A percentile compares a stretch with the other conserved stretches of the same genome.
Evolutionary conservation across 2,888 invertebrate genomes (phyloP).

Genomic region (Pheosia gnoma): DNA sequence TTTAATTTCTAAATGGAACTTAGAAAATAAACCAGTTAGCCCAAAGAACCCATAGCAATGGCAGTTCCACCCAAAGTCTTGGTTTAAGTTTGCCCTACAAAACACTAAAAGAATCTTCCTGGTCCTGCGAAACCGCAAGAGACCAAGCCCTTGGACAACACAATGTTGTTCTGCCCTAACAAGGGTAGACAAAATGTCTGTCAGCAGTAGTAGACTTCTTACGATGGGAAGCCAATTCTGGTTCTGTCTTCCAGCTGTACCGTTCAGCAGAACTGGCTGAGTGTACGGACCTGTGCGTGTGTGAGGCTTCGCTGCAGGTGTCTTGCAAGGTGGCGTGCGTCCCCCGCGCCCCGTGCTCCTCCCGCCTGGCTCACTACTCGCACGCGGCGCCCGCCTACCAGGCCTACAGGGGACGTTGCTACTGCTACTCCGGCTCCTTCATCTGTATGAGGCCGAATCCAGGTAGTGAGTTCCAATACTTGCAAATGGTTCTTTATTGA

Average conservation of each 20-base stretch:
- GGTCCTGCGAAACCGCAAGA: no score
- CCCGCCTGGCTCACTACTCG: constrained; percentile 94
- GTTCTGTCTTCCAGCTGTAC: constrained; percentile 85
- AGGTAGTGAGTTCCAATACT: constrained; percentile 45
- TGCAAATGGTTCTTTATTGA: neutral
- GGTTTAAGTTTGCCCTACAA: no score
- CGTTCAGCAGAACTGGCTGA: constrained; percentile 92
- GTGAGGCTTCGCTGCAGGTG: constrained; percentile 89
- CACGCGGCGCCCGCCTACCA: constrained; percentile 96
- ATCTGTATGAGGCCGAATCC: constrained; percentile 94
- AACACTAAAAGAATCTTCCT: no score
- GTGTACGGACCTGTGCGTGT: constrained; percentile 95
- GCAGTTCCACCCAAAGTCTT: no score
- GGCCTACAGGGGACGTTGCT: constrained; percentile 94
- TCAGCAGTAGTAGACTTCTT: no score
- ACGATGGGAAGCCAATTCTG: no score
- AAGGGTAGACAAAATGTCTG: no score
- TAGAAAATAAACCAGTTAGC: no score
- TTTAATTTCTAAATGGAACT: no score
- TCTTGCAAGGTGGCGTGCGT: constrained; percentile 95
- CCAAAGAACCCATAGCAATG: no score
- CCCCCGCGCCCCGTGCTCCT: constrained; percentile 93
- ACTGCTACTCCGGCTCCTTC: constrained; percentile 95
- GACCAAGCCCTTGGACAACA: no score
- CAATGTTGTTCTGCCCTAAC: no score